Percentiles rank a stretch among this genome's conserved stretches.
Conservation (phyloP, 2,888 invertebrate genomes). For the Chalcis sispes region DNA sequence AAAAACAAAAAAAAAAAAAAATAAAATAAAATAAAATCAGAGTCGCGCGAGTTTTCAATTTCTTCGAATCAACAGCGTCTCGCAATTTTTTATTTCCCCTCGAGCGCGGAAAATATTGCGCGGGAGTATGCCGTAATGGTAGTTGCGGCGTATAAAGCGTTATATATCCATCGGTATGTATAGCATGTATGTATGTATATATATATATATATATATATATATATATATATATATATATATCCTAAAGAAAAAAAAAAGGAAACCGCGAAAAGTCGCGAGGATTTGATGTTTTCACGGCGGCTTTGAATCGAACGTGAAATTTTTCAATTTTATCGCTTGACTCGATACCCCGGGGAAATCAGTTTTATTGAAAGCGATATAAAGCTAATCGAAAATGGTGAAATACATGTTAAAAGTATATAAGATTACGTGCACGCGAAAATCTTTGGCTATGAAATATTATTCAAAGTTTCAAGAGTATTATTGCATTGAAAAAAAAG, state of each 20-base stretch:
- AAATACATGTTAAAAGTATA: no score
- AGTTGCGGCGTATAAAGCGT: neutral
- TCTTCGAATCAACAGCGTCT: slow-evolving; percentile 46
- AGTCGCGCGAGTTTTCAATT: slow-evolving; percentile 39
- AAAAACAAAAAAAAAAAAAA: neutral
- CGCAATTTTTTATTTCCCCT: slow-evolving; percentile 38
- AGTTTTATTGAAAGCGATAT: slow-evolving; percentile 39
- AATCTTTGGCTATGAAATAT: no score
- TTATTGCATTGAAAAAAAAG: no score
- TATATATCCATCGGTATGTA: no score
- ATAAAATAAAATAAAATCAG: neutral
- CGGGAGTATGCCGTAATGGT: neutral
- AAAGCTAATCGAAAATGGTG: slow-evolving; percentile 19
- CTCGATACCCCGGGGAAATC: slow-evolving; percentile 13
- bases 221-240: no score
- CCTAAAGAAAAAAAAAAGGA: no score
- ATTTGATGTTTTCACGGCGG: slow-evolving; percentile 44
- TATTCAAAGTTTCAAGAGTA: no score
- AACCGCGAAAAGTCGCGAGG: slow-evolving; percentile 38
- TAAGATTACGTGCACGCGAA: no score
- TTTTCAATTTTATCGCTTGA: slow-evolving; percentile 36
- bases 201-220: neutral
- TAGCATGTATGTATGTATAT: neutral
- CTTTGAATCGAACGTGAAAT: slow-evolving; percentile 32
- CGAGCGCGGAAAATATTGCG: slow-evolving; percentile 36